Evolutionary conservation across 1,140 invertebrate species (phyloP).

Genomic region (Drosophila setifemur): DNA sequence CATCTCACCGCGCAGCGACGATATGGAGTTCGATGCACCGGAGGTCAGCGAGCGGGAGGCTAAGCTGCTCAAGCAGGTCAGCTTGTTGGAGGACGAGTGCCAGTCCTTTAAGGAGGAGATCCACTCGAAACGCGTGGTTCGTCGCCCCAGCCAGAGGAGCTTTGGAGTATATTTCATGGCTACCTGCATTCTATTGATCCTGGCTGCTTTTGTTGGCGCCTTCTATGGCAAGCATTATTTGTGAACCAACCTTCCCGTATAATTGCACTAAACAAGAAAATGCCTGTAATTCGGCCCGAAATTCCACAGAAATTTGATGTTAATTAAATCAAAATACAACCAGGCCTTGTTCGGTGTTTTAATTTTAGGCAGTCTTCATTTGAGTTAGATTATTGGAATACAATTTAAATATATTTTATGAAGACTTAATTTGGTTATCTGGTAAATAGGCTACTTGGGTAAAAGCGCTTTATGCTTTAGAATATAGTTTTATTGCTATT

Average conservation of each 20-base stretch:
- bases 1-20: not conserved
- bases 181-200: not conserved
- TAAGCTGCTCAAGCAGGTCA: conserved; percentile 16
- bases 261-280: not conserved
- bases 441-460: too few relatives aligned
- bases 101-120: conserved; percentile 14
- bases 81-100: conserved; percentile 28
- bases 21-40: not conserved
- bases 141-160: not conserved
- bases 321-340: not conserved
- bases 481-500: too few relatives aligned
- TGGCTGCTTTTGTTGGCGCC: conserved; percentile 14
- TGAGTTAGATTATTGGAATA: not conserved
- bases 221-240: conserved; percentile 7
- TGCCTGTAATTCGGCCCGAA: not conserved
- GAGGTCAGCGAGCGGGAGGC: not conserved
- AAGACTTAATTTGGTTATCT: too few relatives aligned
- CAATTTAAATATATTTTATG: not conserved
- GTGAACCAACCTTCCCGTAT: not conserved
- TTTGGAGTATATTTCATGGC: not conserved
- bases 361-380: too few relatives aligned
- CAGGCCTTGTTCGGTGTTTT: not conserved
- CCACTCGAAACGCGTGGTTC: not conserved
- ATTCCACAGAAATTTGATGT: conserved; percentile 7
- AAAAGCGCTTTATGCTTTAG: too few relatives aligned